Evolutionary conservation across 2,113 vertebrate species (phyloP), one percentile per base, ranked within the genome.

Genomic region (Echinops telfairi): DNA sequence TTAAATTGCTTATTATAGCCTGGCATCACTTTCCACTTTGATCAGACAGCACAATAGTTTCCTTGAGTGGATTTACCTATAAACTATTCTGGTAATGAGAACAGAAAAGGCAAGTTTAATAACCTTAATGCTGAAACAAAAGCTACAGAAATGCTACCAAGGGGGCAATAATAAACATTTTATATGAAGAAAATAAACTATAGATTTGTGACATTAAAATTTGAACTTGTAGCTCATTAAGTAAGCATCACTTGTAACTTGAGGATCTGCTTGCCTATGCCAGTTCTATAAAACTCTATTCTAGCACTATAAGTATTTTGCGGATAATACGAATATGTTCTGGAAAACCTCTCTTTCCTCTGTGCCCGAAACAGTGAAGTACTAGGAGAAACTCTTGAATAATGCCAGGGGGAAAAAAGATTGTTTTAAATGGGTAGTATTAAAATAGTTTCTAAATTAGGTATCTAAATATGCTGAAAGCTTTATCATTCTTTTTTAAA

Each of bases 1-100:
- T 98, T 98, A 98, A 98, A 98, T 98, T 98, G 97, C 97, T 98
- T 98, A 97, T 98, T 98, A 98, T 96, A 98, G 93, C 95, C 91
- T 97, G 91, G 93, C 93, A 98, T 98, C 94, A 10, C 97, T 98
- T 98, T 97, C 92, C 85, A 96, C 95, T 98, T 98, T 98, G 97
- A 98, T 98, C 98, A 98, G 95, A 98, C 98, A 98, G 95, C 95
- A 97, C 97, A 98, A 95, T 96, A 96, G 92, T 96, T 62, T 98
- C 83, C 95, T 95, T 98, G 96, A 97, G 95, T 98, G 73, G 71
- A 94, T 98, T 98, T 98, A 97, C 91, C 96, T 97, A 93, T 97
- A 95, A 98, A 97, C 95, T 96, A 96, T 97, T 97, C 96, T 95
- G 77, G 86, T 95, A 98, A 97, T 95, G 92, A 97, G 97, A 96